A percentile compares a stretch with the other conserved stretches of the same genome.
Evolutionary conservation across 1,140 invertebrate species (phyloP).

Genomic region (Chymomyza costata): DNA sequence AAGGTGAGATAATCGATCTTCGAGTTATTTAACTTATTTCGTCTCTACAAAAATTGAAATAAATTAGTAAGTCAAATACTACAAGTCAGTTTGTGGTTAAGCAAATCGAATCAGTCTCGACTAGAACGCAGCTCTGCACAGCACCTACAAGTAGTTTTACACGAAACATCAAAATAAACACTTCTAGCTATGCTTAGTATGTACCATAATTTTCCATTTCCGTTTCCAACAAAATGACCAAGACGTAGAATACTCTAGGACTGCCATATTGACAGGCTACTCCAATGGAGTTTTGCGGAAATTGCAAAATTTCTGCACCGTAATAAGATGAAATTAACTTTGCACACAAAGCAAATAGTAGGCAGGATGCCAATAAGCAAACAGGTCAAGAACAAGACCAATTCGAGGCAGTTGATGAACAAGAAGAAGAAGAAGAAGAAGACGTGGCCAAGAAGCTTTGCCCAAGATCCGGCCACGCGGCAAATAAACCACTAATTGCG

Average conservation of each 20-base stretch:
- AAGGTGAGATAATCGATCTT: too few species aligned
- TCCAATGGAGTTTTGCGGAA: constrained; percentile 46
- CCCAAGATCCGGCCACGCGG: constrained; percentile 47
- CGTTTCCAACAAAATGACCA: neutral
- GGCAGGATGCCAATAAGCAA: constrained; percentile 25
- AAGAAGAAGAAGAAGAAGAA: constrained; percentile 28
- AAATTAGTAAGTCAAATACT: too few species aligned
- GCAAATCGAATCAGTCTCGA: too few species aligned
- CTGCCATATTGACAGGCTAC: neutral
- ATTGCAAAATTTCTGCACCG: constrained; percentile 72
- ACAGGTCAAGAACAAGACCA: constrained; percentile 14
- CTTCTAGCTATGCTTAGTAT: constrained; percentile 30
- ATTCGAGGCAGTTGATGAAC: constrained; percentile 15
- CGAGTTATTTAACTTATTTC: too few species aligned
- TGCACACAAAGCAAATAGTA: constrained; percentile 45
- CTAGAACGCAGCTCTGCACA: too few species aligned
- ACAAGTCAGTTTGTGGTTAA: too few species aligned
- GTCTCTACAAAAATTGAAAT: too few species aligned
- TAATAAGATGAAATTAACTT: constrained; percentile 74
- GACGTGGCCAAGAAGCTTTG: neutral
- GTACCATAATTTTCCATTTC: constrained; percentile 11
- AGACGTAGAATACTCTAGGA: neutral
- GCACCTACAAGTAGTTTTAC: too few species aligned
- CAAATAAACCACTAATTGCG: constrained; percentile 74
- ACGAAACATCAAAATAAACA: constrained; percentile 38